Evolutionary conservation across 1,140 invertebrate genomes (phyloP), one percentile per base, ranked within the genome.

Genomic region (Caenorhabditis briggsae): DNA sequence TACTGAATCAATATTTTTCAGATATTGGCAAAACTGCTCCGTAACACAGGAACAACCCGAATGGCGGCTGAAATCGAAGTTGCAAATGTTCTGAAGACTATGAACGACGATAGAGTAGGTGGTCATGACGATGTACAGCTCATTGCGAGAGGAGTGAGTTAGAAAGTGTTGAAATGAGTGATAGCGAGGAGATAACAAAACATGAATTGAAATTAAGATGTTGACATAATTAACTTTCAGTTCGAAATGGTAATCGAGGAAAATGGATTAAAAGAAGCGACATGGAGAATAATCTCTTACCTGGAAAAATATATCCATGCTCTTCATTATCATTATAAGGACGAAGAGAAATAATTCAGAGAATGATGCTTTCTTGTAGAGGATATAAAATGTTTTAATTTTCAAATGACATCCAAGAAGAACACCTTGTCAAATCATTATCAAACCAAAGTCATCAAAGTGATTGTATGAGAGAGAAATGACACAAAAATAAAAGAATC

Each of bases 211-310:
- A 25, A 33, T 55, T 23, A 9, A 56, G 23, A 33, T 25, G 33
- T 33, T 33, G 33, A 33, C 33, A 33, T 33, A 58, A 14, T 53
- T 43, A n/a, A 11, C n/a, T 25, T 59, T 46, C 55, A 86, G 85
- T 58, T 86, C 41, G 85, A 82, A 50, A 53, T 86, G 85, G 48
- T 86, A 48, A 82, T 86, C 20, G 85, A 86, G 14, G 85, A 86
- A 25, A 86, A 86, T 43, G 85, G 64, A 9, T 41, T 86, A 14
- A n/a, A 20, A 18, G 78, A 58, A 70, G 85, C 85, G 5, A 86
- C 74, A 12, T n/a, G 59, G 53, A 82, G 59, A 43, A 83, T 86
- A 23, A 56, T 53, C 23, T 61, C 56, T 5, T 86, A 82, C 50
- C 55, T 86, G 70, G 85, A 86, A 55, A 55, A 86, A 14, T 86